Conservation (phyloP, 2,888 invertebrate genomes). For the Euplexia lucipara region DNA sequence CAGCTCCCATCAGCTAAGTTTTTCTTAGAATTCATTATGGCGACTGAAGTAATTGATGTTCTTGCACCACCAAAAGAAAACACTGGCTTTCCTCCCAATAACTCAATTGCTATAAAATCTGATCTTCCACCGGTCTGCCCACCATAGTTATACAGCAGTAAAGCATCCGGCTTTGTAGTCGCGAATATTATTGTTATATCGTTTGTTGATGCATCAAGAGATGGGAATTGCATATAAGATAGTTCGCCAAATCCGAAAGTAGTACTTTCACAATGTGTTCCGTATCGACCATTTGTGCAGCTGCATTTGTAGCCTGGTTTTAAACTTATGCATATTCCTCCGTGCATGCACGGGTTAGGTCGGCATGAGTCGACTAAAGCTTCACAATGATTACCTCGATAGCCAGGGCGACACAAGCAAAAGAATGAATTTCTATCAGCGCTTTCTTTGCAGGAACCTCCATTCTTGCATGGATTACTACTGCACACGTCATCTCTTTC, state of each 20-base stretch:
- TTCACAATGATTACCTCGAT: constrained; percentile 97
- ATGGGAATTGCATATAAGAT: constrained; percentile 97
- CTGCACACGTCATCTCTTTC: constrained; percentile 96
- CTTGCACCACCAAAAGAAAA: constrained; percentile 98
- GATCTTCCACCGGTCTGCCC: constrained; percentile 96
- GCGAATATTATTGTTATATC: constrained; percentile 98
- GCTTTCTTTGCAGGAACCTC: constrained; percentile 97
- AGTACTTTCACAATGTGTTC: constrained; percentile 97
- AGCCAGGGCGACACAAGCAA: constrained; percentile 97
- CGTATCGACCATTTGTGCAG: constrained; percentile 97
- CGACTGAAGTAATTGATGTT: constrained; percentile 96
- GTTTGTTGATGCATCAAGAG: constrained; percentile 96
- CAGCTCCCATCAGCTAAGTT: constrained; percentile 96
- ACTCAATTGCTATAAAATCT: constrained; percentile 97
- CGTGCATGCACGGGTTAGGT: constrained; percentile 97
- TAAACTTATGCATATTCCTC: constrained; percentile 96
- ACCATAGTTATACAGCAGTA: constrained; percentile 98
- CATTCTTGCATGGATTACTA: constrained; percentile 96
- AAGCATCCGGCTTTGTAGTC: constrained; percentile 96
- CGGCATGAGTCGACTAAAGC: constrained; percentile 97
- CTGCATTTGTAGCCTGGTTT: constrained; percentile 96
- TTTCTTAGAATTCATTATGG: constrained; percentile 92
- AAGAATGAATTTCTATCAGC: constrained; percentile 97
- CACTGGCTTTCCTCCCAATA: constrained; percentile 95
- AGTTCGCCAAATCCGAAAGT: constrained; percentile 97